Evolutionary conservation across 2,113 vertebrate species (phyloP).

Genomic region (Oryzias woworae): DNA sequence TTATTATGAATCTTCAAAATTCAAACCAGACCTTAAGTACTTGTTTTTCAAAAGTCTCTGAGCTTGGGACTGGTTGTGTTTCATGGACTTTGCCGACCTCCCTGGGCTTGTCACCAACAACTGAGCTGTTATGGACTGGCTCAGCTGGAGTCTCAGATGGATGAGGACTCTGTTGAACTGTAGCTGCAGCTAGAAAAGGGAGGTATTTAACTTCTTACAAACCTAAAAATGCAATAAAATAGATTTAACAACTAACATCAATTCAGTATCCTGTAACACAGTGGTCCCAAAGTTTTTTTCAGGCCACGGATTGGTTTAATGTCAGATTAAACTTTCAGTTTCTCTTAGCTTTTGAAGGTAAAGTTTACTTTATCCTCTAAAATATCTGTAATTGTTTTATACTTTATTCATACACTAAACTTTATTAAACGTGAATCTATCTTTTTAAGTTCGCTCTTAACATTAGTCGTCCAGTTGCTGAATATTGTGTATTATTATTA

Average conservation of each 20-base stretch:
- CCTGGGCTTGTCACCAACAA: not conserved
- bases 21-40: constrained; percentile 62
- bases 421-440: too few species aligned
- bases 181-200: constrained; percentile 1
- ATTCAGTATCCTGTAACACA: not conserved
- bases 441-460: too few species aligned
- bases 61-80: constrained; percentile 2
- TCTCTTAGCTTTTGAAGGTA: too few species aligned
- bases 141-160: not conserved
- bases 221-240: not conserved
- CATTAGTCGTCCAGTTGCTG: too few species aligned
- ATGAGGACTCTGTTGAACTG: constrained; percentile 8
- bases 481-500: too few species aligned
- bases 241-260: not conserved
- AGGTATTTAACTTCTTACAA: not conserved
- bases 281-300: too few species aligned
- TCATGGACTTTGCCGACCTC: not conserved
- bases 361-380: too few species aligned
- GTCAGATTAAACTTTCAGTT: too few species aligned
- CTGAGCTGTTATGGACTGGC: not conserved
- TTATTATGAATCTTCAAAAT: not conserved
- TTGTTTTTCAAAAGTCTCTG: constrained; percentile 48
- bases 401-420: too few species aligned
- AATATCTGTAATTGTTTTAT: too few species aligned
- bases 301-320: too few species aligned